A percentile compares a stretch with the other conserved stretches of the same genome.
phyloP scores from a whole-genome alignment of 2,797 vertebrate species.

The Lithobates sylvaticus region DNA sequence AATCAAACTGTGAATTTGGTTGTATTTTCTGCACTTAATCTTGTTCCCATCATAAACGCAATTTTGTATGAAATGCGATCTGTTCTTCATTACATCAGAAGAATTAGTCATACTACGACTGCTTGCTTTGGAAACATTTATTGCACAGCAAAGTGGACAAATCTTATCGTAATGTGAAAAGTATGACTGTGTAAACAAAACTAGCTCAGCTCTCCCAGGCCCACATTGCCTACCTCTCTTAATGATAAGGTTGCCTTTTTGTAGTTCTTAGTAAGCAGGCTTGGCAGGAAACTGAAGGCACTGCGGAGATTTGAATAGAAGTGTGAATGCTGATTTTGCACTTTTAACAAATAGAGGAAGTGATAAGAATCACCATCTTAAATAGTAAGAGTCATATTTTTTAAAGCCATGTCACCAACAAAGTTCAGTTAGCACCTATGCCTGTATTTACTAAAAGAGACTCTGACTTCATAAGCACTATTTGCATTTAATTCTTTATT shows the following conservation, averaged over 20 bases:
- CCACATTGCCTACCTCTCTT: background rate
- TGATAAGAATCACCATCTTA: no score
- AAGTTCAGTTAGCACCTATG: no score
- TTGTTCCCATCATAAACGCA: constrained; percentile 12
- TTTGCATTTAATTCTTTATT: no score
- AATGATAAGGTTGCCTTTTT: background rate
- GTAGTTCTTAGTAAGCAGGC: background rate
- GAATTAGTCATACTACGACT: constrained; percentile 14
- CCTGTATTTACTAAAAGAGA: no score
- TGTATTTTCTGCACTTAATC: background rate
- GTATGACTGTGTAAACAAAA: constrained; percentile 5
- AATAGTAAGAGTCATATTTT: no score
- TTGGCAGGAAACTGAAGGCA: no score
- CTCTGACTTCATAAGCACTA: no score
- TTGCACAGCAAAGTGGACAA: background rate
- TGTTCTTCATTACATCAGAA: background rate
- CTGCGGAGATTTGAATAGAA: no score
- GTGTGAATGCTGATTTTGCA: no score
- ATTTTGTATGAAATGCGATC: background rate
- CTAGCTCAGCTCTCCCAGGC: background rate
- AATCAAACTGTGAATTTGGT: background rate
- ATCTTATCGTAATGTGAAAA: background rate
- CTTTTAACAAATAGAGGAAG: no score
- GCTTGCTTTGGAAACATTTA: constrained; percentile 12
- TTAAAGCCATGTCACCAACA: no score